A percentile compares a stretch with the other conserved stretches of the same genome.
phyloP scores from a whole-genome alignment of 2,797 vertebrate genomes.

The Coregonus sp. region DNA sequence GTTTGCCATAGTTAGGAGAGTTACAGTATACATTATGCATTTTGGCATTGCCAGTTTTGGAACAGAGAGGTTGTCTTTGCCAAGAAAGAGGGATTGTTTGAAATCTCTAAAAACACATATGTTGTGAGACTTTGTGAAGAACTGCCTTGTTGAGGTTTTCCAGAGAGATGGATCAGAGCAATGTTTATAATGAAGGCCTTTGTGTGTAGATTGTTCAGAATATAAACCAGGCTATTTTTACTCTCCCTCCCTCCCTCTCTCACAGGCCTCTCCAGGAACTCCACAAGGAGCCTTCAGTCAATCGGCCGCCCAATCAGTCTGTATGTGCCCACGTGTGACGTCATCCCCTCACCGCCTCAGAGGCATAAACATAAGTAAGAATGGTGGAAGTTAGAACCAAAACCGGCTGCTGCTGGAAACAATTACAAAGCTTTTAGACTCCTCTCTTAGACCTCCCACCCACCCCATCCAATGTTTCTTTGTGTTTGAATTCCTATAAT shows the following conservation, averaged over 20 bases:
- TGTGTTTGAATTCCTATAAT: slow-evolving; percentile 36
- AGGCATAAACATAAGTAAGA: slow-evolving; percentile 31
- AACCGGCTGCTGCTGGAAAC: slow-evolving; percentile 57
- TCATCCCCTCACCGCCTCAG: no score
- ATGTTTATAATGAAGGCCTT: slow-evolving; percentile 29
- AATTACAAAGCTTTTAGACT: slow-evolving; percentile 54
- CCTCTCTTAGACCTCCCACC: no score
- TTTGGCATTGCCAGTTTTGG: no score
- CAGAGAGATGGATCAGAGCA: slow-evolving; percentile 1
- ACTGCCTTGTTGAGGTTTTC: slow-evolving; percentile 11
- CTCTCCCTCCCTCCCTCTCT: slow-evolving; percentile 36
- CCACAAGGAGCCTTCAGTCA: slow-evolving; percentile 49
- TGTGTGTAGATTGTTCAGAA: slow-evolving; percentile 57
- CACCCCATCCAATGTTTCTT: slow-evolving; percentile 29
- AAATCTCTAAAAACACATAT: slow-evolving; percentile 8
- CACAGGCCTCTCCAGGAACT: slow-evolving; percentile 48
- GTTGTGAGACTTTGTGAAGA: not conserved
- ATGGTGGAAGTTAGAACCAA: slow-evolving; percentile 39
- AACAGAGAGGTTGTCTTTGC: no score
- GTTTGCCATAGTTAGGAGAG: no score
- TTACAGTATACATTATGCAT: no score
- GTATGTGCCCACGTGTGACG: not conserved
- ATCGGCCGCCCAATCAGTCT: slow-evolving; percentile 38
- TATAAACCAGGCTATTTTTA: slow-evolving; percentile 60
- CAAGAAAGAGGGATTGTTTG: slow-evolving; percentile 21